Conservation (phyloP, 1,140 invertebrate species). For the Drosophila grimshawi region DNA sequence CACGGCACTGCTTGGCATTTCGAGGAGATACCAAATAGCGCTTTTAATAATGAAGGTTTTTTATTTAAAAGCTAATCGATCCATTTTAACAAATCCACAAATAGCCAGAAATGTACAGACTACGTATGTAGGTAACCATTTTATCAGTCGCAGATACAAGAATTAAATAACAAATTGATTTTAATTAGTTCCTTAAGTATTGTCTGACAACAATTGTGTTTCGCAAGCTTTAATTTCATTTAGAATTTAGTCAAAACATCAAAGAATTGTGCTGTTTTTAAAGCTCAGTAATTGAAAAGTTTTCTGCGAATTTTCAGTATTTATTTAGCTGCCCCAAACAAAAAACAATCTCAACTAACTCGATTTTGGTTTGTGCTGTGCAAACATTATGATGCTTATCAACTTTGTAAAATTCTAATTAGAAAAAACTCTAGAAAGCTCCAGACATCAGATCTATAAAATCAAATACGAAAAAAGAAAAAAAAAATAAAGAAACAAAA, state of each 20-base stretch:
- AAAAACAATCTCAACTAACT: conserved; percentile 35
- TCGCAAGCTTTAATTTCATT: conserved; percentile 60
- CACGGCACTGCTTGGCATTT: conserved; percentile 39
- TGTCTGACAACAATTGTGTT: conserved; percentile 51
- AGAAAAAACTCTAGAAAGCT: conserved; percentile 39
- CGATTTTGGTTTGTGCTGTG: conserved; percentile 20
- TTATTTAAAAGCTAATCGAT: conserved; percentile 22
- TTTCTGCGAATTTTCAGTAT: not conserved
- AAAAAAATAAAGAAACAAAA: not conserved
- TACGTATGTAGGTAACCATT: conserved; percentile 8
- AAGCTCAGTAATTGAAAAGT: not conserved
- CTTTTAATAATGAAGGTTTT: conserved; percentile 12
- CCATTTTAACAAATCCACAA: conserved; percentile 8
- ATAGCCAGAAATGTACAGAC: conserved; percentile 28
- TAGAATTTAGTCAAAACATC: not conserved
- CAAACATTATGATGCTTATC: conserved; percentile 25
- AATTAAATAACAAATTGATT: conserved; percentile 41
- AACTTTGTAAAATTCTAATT: conserved; percentile 63
- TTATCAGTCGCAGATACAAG: not conserved
- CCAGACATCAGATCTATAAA: conserved; percentile 23
- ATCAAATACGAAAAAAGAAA: conserved; percentile 7
- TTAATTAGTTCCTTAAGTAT: conserved; percentile 67
- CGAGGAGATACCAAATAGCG: not conserved
- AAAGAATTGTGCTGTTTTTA: not conserved
- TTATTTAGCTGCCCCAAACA: not conserved